Conservation (phyloP, 2,888 invertebrate genomes). For the Harpalus rufipes region DNA sequence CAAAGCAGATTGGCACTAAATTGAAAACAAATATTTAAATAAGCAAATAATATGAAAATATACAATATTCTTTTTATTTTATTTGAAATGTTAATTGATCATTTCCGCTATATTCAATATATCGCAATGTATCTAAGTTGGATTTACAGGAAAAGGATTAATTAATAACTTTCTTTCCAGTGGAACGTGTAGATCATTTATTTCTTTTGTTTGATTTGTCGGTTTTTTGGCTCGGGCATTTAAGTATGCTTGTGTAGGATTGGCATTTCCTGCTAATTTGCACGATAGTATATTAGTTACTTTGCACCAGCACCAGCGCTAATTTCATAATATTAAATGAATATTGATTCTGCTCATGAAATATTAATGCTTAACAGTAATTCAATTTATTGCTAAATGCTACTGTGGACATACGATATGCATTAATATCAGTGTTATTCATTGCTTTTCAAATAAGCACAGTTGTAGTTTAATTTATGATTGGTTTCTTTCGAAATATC, state of each 20-base stretch:
- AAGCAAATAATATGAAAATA: no score
- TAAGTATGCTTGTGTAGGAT: conserved; percentile 30
- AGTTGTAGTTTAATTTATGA: conserved; percentile 11
- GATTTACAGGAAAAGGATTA: neutral
- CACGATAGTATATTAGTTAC: conserved; percentile 9
- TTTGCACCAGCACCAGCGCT: neutral
- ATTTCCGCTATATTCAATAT: neutral
- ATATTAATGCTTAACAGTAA: conserved; percentile 36
- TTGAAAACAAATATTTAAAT: no score
- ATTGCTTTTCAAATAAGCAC: conserved; percentile 20
- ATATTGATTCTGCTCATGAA: conserved; percentile 34
- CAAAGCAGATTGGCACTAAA: no score
- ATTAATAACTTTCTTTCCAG: neutral
- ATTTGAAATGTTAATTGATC: neutral
- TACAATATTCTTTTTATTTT: neutral
- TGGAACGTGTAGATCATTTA: neutral
- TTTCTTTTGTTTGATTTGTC: conserved; percentile 19
- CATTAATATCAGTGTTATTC: neutral
- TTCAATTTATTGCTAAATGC: conserved; percentile 29
- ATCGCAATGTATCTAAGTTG: neutral
- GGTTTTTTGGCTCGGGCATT: conserved; percentile 2
- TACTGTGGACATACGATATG: neutral
- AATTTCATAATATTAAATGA: conserved; percentile 39
- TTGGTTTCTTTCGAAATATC: neutral
- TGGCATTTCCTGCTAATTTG: conserved; percentile 30